These are phyloP conservation scores for Cyprinella venusta DNA, from an alignment of 2,797 vertebrate genomes.

Conservation along the genomic window DNA sequence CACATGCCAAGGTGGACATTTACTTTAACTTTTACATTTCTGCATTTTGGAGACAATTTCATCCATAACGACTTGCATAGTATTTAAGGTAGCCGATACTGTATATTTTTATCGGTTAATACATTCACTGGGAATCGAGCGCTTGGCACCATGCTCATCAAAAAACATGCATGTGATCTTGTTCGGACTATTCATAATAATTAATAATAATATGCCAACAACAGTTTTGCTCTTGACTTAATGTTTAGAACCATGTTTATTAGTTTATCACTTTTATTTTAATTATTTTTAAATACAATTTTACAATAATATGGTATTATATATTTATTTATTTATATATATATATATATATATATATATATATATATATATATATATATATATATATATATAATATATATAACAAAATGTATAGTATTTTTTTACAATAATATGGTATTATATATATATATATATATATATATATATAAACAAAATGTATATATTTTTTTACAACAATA, in stretches of 20 bases:
- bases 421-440: neutral
- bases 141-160: neutral
- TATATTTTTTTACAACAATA: too few species aligned
- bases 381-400: too few species aligned
- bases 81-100: neutral
- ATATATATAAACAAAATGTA: too few species aligned
- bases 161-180: neutral
- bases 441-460: neutral
- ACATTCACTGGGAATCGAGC: neutral
- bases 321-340: too few species aligned
- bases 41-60: neutral
- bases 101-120: neutral
- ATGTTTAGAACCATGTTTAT: neutral
- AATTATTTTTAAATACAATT: neutral
- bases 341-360: too few species aligned
- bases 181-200: neutral
- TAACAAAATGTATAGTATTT: too few species aligned
- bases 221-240: neutral
- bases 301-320: neutral
- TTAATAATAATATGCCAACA: neutral
- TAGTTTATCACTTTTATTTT: neutral
- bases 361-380: too few species aligned
- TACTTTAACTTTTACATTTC: neutral
- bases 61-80: neutral
- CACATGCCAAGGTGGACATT: conserved; percentile 87